Conservation (phyloP, 2,888 invertebrate genomes). For the Schrankia costaestrigalis region DNA sequence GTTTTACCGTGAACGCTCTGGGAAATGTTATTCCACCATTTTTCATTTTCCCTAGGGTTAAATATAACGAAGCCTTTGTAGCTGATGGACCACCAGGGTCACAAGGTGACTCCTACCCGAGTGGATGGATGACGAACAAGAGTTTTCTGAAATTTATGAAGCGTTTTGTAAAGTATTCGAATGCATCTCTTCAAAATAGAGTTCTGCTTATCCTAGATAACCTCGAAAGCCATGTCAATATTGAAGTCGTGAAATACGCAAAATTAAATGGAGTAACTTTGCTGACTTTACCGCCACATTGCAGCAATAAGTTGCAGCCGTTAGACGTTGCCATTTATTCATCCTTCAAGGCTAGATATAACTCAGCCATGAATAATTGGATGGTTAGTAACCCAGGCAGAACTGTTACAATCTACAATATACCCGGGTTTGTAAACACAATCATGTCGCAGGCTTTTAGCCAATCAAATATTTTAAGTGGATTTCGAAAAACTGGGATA, state of each 20-base stretch:
- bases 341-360: conserved; percentile 12
- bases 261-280: conserved; percentile 7
- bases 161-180: conserved; percentile 8
- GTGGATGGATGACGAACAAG: conserved; percentile 10
- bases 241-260: conserved; percentile 7
- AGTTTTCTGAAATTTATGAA: conserved; percentile 9
- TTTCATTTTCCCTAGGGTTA: background rate
- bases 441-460: background rate
- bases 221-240: conserved; percentile 7
- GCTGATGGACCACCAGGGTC: conserved; percentile 5
- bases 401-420: conserved; percentile 11
- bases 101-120: conserved; percentile 4
- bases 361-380: conserved; percentile 10
- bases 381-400: conserved; percentile 10
- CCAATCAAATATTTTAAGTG: conserved; percentile 3
- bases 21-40: background rate
- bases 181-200: background rate
- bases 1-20: background rate
- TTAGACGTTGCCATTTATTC: conserved; percentile 10
- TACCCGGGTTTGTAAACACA: conserved; percentile 2
- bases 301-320: conserved; percentile 4
- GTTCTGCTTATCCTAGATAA: conserved; percentile 10
- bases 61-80: conserved; percentile 1
- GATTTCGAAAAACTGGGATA: conserved; percentile 10
- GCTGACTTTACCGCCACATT: conserved; percentile 6